Evolutionary conservation across 37 sponge, comb jelly and placozoan genomes (phyloP), one percentile per base, ranked within the genome.

Genomic region (Dysidea cf. avara): DNA sequence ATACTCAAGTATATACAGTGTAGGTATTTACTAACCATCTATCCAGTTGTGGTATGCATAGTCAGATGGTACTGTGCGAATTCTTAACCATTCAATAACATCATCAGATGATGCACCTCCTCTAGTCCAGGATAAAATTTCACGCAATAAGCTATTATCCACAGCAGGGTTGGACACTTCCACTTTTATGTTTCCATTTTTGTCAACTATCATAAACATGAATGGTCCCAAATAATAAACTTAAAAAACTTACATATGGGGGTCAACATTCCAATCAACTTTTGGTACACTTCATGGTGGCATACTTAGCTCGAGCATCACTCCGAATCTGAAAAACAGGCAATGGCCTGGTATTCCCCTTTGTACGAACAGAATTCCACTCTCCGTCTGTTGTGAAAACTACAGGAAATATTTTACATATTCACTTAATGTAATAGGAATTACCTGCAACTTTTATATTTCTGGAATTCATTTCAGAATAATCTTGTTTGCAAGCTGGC

Each of bases 11-110:
- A n/a, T n/a, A n/a, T n/a, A n/a, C n/a, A n/a, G n/a, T n/a, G n/a
- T n/a, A n/a, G n/a, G n/a, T n/a, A n/a, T n/a, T n/a, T n/a, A n/a
- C n/a, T n/a, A n/a, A 43, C 46, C 46, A 43, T 12, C 9, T 28
- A 47, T 66, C 76, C 76, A 75, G 22, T 62, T 7, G 12, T 40
- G 64, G 7, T 18, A 22, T 30, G 63, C 11, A 75, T 62, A 75
- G 5, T 63, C 76, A 38, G 39, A 5, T 20, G 76, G 76, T 4
- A 75, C 76, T 12, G 64, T 75, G 9, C 34, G 46, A 18, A 43
- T 20, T n/a, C 76, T 18, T 18, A 75, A 30, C 26, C 53, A 6
- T 9, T 17, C 29, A 21, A 49, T 59, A 11, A 67, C 6, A 48
- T 49, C 76, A 37, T 25, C 62, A 17, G 3, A 2, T 40, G 37